Evolutionary conservation across 2,888 invertebrate species (phyloP).

Genomic region (Drosophila niveifrons): DNA sequence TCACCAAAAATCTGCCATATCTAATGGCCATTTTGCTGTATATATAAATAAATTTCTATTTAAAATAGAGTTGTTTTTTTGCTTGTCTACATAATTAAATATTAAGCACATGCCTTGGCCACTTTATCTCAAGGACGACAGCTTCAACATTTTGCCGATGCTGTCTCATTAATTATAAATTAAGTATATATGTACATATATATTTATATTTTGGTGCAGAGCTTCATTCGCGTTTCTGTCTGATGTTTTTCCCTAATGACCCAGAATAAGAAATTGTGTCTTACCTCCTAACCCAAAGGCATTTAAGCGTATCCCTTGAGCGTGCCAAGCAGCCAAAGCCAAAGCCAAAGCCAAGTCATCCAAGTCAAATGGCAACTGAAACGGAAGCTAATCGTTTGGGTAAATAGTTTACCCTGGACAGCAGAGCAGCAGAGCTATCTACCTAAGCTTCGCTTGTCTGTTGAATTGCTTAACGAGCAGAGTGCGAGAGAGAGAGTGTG

Average conservation of each 20-base stretch:
- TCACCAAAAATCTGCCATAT: conserved; percentile 13
- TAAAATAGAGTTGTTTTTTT: background rate
- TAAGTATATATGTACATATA: conserved; percentile 32
- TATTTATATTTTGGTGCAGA: conserved; percentile 3
- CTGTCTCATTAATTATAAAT: conserved; percentile 65
- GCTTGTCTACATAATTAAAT: background rate
- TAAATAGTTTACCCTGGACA: conserved; percentile 61
- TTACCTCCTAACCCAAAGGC: conserved; percentile 30
- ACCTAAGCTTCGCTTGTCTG: conserved; percentile 29
- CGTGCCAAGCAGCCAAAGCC: conserved; percentile 49
- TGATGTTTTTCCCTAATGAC: conserved; percentile 66
- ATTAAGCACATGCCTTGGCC: background rate
- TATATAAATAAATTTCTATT: accelerated
- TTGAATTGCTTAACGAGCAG: conserved; percentile 37
- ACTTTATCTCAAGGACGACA: conserved; percentile 22
- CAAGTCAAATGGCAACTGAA: conserved; percentile 58
- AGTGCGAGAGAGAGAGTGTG: conserved; percentile 15
- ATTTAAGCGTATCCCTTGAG: conserved; percentile 57
- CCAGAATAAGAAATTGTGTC: conserved; percentile 61
- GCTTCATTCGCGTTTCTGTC: conserved; percentile 4
- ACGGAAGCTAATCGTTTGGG: conserved; percentile 77
- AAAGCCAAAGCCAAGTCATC: conserved; percentile 47
- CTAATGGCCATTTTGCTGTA: conserved; percentile 28
- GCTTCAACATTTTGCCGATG: background rate
- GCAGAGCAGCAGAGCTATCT: conserved; percentile 33